These are phyloP conservation scores for Falco peregrinus DNA, from an alignment of 2,797 vertebrate species.

Conservation along the genomic window DNA sequence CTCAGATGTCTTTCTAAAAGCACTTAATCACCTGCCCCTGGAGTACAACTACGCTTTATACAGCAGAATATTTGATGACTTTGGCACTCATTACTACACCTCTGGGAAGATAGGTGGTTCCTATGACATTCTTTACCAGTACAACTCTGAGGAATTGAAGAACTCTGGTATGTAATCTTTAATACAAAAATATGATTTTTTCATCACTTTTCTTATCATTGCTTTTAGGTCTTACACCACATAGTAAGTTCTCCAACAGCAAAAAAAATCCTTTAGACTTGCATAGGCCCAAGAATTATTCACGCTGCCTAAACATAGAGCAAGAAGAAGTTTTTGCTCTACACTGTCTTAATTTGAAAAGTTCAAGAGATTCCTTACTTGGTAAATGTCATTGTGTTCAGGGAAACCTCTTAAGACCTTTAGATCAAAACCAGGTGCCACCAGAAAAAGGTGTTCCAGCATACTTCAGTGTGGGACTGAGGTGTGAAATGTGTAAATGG, in stretches of 20 bases:
- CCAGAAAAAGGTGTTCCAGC: not conserved
- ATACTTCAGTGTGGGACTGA: not conserved
- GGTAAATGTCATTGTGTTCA: not conserved
- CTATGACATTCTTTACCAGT: slow-evolving; percentile 96
- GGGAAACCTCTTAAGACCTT: not conserved
- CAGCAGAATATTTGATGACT: slow-evolving; percentile 89
- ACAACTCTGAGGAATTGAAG: slow-evolving; percentile 81
- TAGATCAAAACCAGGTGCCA: not conserved
- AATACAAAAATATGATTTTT: not conserved
- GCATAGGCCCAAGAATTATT: not conserved
- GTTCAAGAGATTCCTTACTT: not conserved
- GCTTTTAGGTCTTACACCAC: not conserved
- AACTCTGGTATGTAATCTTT: slow-evolving; percentile 80
- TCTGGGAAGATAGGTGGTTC: slow-evolving; percentile 88
- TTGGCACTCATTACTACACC: slow-evolving; percentile 92
- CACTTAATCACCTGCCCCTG: slow-evolving; percentile 87
- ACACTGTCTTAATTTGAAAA: not conserved
- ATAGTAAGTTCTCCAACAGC: not conserved
- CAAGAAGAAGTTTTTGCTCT: not conserved
- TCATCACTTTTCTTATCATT: not conserved
- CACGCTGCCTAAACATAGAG: not conserved
- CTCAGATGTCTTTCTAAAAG: slow-evolving; percentile 85
- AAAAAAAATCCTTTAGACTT: not conserved
- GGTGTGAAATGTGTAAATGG: not conserved
- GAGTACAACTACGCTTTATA: slow-evolving; percentile 93